These are phyloP conservation scores for Macquaria australasica DNA, from an alignment of 2,113 vertebrate species.

Conservation along the genomic window DNA sequence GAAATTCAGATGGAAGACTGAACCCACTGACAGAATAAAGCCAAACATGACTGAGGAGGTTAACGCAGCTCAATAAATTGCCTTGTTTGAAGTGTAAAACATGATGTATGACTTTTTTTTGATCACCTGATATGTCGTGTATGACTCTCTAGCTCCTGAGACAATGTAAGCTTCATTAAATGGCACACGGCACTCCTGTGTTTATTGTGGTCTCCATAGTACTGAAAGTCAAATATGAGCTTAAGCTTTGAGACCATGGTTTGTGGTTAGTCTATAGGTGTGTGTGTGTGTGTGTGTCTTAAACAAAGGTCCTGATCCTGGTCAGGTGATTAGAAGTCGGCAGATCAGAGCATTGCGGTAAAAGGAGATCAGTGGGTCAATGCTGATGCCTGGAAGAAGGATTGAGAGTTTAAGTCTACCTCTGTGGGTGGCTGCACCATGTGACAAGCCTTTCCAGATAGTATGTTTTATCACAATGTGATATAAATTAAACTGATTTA, in stretches of 20 bases:
- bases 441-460: conserved; percentile 11
- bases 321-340: conserved; percentile 65
- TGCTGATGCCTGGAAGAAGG: background rate
- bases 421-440: conserved; percentile 19
- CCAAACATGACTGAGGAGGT: background rate
- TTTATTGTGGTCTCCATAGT: conserved; percentile 43
- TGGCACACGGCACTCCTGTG: conserved; percentile 5
- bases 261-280: background rate
- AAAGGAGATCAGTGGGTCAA: conserved; percentile 72
- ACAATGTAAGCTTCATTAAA: conserved; percentile 1
- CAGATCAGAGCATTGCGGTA: conserved; percentile 25
- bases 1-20: background rate
- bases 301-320: conserved; percentile 58
- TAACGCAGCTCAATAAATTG: background rate
- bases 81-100: background rate
- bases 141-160: background rate
- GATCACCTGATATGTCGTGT: background rate
- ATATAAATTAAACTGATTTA: background rate
- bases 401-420: background rate
- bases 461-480: background rate
- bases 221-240: conserved; percentile 48
- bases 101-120: conserved; percentile 7
- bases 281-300: conserved; percentile 29
- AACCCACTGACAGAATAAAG: background rate
- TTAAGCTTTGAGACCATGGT: conserved; percentile 10